phyloP scores from a whole-genome alignment of 1,140 invertebrate species.

The Thaumetopoea pityocampa region DNA sequence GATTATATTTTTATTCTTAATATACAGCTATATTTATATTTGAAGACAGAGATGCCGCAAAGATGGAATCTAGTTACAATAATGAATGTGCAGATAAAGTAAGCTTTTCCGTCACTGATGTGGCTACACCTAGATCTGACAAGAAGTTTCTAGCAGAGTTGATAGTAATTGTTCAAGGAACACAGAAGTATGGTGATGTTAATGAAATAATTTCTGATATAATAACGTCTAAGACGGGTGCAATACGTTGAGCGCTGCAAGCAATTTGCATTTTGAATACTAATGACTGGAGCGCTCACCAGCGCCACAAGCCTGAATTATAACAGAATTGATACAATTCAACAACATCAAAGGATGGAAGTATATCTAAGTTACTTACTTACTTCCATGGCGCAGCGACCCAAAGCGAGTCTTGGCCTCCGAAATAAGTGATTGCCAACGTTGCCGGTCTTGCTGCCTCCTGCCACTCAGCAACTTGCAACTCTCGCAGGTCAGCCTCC shows the following conservation, averaged over 20 bases:
- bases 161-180: constrained; percentile 45
- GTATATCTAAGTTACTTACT: no score
- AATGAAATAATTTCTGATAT: constrained; percentile 69
- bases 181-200: constrained; percentile 54
- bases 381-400: no score
- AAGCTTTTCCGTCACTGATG: constrained; percentile 11
- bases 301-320: constrained; percentile 39
- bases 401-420: no score
- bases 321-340: no score
- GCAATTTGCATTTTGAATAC: constrained; percentile 68
- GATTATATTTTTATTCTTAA: no score
- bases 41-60: background rate
- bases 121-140: constrained; percentile 17
- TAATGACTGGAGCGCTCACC: constrained; percentile 50
- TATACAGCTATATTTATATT: constrained; percentile 1
- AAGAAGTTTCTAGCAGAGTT: constrained; percentile 25
- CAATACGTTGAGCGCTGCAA: constrained; percentile 48
- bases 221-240: constrained; percentile 61
- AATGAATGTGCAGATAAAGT: constrained; percentile 8
- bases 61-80: constrained; percentile 8
- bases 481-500: no score
- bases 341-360: no score
- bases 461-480: no score
- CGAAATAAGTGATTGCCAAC: no score
- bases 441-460: no score